These are phyloP conservation scores for Clarias batrachus DNA, from an alignment of 2,113 vertebrate genomes.

Conservation along the genomic window DNA sequence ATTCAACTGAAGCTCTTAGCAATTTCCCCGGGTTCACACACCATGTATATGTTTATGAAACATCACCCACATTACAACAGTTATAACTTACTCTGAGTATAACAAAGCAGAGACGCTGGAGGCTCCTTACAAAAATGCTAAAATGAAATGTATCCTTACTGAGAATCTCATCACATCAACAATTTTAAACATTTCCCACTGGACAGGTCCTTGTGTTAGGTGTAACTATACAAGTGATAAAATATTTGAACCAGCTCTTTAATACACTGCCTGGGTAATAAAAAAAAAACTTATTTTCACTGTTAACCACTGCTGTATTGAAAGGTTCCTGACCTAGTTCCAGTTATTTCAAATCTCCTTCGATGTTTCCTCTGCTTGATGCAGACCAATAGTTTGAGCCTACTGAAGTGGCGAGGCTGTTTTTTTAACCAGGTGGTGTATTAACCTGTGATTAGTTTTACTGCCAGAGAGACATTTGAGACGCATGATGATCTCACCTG, in stretches of 20 bases:
- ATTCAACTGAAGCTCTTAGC: background rate
- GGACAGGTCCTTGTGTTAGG: background rate
- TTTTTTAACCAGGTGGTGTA: too few relatives aligned
- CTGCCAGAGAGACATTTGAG: background rate
- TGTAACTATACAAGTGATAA: background rate
- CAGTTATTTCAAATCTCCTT: too few relatives aligned
- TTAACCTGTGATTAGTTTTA: too few relatives aligned
- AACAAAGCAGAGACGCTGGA: background rate
- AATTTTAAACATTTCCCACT: background rate
- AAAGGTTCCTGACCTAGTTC: too few relatives aligned
- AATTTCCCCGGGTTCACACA: background rate
- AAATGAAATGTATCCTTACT: background rate
- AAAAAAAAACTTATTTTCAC: too few relatives aligned
- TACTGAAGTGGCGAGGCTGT: too few relatives aligned
- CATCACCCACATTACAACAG: background rate
- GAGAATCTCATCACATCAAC: background rate
- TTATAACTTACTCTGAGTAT: too few relatives aligned
- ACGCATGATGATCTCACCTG: constrained; percentile 70
- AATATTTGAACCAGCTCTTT: background rate
- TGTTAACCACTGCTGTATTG: too few relatives aligned
- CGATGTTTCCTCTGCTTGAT: too few relatives aligned
- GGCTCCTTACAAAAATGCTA: background rate
- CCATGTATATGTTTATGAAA: background rate
- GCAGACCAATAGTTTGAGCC: too few relatives aligned
- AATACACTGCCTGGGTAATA: background rate